These are phyloP conservation scores for Sesia bembeciformis DNA, from an alignment of 2,888 invertebrate species.

Conservation along the genomic window DNA sequence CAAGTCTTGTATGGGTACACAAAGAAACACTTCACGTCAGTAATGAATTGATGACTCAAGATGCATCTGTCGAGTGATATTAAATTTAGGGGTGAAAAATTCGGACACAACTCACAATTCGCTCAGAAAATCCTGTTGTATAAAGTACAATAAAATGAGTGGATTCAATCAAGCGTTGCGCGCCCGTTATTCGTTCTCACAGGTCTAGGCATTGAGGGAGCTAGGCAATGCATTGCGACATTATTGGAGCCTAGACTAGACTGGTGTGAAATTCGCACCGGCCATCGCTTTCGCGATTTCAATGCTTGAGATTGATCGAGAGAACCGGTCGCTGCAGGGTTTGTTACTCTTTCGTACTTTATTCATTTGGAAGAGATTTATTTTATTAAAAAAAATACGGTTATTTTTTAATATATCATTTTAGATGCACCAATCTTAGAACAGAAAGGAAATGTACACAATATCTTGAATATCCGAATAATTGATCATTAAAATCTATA, in stretches of 20 bases:
- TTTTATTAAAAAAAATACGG: no score
- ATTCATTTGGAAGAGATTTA: no score
- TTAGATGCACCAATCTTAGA: no score
- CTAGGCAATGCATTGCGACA: constrained; percentile 27
- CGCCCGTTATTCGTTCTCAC: constrained; percentile 57
- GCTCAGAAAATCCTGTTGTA: neutral
- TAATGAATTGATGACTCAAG: neutral
- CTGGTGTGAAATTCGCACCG: constrained; percentile 69
- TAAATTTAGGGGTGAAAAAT: neutral
- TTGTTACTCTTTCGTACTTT: constrained; percentile 14
- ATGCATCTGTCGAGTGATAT: neutral
- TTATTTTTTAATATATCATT: no score
- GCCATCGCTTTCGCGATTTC: constrained; percentile 60
- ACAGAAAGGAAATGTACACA: no score
- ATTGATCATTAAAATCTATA: no score
- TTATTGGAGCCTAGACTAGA: constrained; percentile 53
- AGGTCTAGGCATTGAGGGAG: constrained; percentile 41
- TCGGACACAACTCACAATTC: neutral
- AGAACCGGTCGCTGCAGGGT: constrained; percentile 50
- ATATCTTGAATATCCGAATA: no score
- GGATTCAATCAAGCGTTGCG: constrained; percentile 34
- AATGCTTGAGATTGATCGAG: constrained; percentile 54
- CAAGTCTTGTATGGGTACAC: neutral
- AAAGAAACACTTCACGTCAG: neutral
- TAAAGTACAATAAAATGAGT: constrained; percentile 3